A percentile compares a stretch with the other conserved stretches of the same genome.
phyloP scores from a whole-genome alignment of 2,113 vertebrate species.

The Onychostruthus taczanowskii region DNA sequence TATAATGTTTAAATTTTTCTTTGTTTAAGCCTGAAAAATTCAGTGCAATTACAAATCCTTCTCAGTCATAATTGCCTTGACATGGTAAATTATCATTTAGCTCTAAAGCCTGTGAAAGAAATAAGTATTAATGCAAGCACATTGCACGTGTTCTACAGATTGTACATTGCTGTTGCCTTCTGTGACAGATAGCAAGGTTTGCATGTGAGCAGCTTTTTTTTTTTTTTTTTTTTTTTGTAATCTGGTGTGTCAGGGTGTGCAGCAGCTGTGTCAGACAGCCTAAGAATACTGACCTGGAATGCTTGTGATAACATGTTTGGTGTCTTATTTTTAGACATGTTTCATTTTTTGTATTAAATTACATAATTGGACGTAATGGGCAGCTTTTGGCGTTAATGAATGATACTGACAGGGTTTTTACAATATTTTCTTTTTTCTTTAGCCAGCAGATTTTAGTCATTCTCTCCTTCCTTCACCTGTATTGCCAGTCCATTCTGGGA shows the following conservation, averaged over 20 bases:
- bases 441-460: not conserved
- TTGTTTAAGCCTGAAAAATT: not conserved
- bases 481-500: not conserved
- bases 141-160: not conserved
- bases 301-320: not conserved
- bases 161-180: not conserved
- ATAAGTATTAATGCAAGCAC: not conserved
- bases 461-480: not conserved
- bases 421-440: not conserved
- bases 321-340: not conserved
- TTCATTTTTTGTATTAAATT: not conserved
- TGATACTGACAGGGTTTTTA: not conserved
- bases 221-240: not conserved
- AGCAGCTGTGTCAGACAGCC: not conserved
- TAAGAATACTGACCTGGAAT: not conserved
- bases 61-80: not conserved
- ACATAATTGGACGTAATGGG: not conserved
- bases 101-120: not conserved
- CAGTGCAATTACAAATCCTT: not conserved
- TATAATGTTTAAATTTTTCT: not conserved
- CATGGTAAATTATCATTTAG: not conserved
- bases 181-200: not conserved
- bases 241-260: not conserved
- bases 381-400: not conserved
- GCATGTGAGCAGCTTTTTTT: not conserved